A percentile compares a stretch with the other conserved stretches of the same genome.
phyloP scores from a whole-genome alignment of 2,797 vertebrate genomes.

The Coranthus polyacanthus region DNA sequence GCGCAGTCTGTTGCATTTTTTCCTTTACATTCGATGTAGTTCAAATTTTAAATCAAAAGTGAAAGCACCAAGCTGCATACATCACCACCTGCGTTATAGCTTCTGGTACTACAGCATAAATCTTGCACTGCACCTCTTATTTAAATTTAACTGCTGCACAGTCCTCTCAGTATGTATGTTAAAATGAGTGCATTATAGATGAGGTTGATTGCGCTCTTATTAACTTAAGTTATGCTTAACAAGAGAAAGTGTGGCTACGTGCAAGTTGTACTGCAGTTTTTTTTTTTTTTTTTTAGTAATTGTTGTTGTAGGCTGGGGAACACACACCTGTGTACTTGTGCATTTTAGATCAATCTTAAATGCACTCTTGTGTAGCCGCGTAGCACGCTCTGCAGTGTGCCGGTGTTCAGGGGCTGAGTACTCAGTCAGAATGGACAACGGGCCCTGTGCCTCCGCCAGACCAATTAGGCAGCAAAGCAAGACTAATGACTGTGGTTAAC shows the following conservation, averaged over 20 bases:
- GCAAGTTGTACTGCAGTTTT: slow-evolving; percentile 18
- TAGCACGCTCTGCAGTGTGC: slow-evolving; percentile 37
- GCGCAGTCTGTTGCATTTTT: background rate
- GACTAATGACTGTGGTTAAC: slow-evolving; percentile 82
- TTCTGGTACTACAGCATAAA: background rate
- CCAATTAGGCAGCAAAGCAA: slow-evolving; percentile 84
- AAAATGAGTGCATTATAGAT: slow-evolving; percentile 15
- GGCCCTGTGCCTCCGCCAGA: slow-evolving; percentile 68
- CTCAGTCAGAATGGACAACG: slow-evolving; percentile 75
- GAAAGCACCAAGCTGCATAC: background rate
- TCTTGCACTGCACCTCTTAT: slow-evolving; percentile 4
- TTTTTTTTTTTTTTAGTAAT: no score
- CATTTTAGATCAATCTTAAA: slow-evolving; percentile 48
- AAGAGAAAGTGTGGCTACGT: slow-evolving; percentile 5
- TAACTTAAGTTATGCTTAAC: slow-evolving; percentile 19
- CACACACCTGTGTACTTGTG: slow-evolving; percentile 23
- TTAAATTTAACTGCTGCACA: slow-evolving; percentile 10
- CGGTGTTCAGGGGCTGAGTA: slow-evolving; percentile 69
- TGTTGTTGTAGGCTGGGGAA: slow-evolving; percentile 19
- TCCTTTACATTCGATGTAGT: background rate
- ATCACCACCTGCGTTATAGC: background rate
- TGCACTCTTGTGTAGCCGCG: slow-evolving; percentile 24
- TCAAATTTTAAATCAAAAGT: background rate
- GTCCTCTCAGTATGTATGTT: slow-evolving; percentile 4
- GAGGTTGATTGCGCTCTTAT: slow-evolving; percentile 26